Conservation (phyloP, 2,113 vertebrate genomes). For the Catharus fuscescens region DNA sequence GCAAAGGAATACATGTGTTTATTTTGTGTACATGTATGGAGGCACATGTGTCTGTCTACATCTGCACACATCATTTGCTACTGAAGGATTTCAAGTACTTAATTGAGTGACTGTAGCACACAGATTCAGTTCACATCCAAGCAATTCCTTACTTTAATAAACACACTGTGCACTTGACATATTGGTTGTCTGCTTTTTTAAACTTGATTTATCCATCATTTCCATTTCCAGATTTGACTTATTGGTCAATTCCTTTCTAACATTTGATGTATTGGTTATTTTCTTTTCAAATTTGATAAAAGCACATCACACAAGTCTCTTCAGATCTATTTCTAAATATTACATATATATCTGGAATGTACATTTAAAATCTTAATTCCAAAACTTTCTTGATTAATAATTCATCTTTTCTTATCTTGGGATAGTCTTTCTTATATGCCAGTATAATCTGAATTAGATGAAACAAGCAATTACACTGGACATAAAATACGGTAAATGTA, state of each 20-base stretch:
- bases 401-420: slow-evolving; percentile 27
- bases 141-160: slow-evolving; percentile 51
- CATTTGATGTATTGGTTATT: slow-evolving; percentile 74
- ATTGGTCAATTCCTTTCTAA: slow-evolving; percentile 72
- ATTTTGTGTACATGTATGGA: neutral
- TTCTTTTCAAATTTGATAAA: slow-evolving; percentile 77
- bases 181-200: slow-evolving; percentile 66
- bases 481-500: slow-evolving; percentile 65
- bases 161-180: slow-evolving; percentile 40
- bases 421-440: slow-evolving; percentile 43
- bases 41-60: neutral
- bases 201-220: slow-evolving; percentile 72
- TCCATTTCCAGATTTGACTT: slow-evolving; percentile 73
- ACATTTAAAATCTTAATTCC: slow-evolving; percentile 71
- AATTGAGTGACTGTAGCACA: neutral
- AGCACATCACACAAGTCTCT: slow-evolving; percentile 68
- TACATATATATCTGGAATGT: slow-evolving; percentile 50
- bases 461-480: slow-evolving; percentile 70
- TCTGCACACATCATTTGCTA: neutral
- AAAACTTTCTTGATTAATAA: slow-evolving; percentile 69
- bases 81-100: neutral
- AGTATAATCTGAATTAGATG: slow-evolving; percentile 71
- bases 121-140: neutral
- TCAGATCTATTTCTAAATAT: slow-evolving; percentile 73
- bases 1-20: fast-evolving